Conservation (phyloP, 2,888 invertebrate species). For the Hololepta plana region DNA sequence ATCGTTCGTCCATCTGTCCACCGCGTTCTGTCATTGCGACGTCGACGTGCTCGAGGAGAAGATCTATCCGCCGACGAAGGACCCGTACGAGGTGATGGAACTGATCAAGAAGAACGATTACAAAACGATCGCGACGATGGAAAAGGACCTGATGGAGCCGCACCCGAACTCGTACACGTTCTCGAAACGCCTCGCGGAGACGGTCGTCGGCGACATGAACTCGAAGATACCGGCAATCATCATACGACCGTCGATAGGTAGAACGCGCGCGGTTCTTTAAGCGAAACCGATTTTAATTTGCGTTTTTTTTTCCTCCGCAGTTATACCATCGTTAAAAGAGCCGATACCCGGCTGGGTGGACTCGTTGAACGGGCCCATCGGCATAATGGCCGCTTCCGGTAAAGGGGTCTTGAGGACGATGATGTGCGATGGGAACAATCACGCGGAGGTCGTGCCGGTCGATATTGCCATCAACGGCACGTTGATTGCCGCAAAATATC, state of each 20-base stretch:
- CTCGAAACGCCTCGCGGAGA: slow-evolving; percentile 75
- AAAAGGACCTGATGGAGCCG: slow-evolving; percentile 34
- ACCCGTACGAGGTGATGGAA: slow-evolving; percentile 40
- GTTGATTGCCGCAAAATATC: slow-evolving; percentile 34
- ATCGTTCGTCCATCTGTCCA: slow-evolving; percentile 68
- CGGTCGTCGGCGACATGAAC: slow-evolving; percentile 48
- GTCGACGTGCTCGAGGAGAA: slow-evolving; percentile 53
- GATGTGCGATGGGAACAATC: slow-evolving; percentile 8
- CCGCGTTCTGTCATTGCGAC: slow-evolving; percentile 75
- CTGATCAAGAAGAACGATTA: slow-evolving; percentile 25
- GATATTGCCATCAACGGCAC: slow-evolving; percentile 10
- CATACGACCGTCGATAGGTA: slow-evolving; percentile 83
- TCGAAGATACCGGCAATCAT: slow-evolving; percentile 57
- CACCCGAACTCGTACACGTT: slow-evolving; percentile 87
- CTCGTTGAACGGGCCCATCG: slow-evolving; percentile 9
- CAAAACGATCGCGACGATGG: slow-evolving; percentile 6
- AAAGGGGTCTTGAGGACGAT: slow-evolving; percentile 10
- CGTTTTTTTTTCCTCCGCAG: too few species aligned
- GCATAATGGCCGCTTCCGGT: slow-evolving; percentile 9
- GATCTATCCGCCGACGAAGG: slow-evolving; percentile 44
- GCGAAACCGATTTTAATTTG: too few species aligned
- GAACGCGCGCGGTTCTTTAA: too few species aligned
- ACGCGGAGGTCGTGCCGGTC: slow-evolving; percentile 9
- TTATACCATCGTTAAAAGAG: slow-evolving; percentile 9
- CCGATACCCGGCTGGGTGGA: slow-evolving; percentile 11